Conservation (phyloP, 2,797 vertebrate species). For the Poeciliopsis presidionis region DNA sequence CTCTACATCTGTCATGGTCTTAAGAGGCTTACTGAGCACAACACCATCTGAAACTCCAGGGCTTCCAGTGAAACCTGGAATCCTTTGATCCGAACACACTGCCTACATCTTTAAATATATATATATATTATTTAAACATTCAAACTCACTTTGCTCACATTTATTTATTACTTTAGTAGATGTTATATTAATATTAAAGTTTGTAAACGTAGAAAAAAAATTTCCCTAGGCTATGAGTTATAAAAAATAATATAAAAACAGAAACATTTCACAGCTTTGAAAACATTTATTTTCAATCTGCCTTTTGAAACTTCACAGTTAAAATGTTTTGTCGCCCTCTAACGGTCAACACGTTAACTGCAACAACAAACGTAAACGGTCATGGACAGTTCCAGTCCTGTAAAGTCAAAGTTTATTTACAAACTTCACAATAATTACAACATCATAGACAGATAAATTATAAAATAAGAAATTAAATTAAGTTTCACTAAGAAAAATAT, state of each 20-base stretch:
- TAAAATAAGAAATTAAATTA: no score
- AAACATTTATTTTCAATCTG: neutral
- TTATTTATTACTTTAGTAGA: neutral
- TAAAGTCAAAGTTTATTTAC: no score
- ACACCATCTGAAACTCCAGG: slow-evolving; percentile 53
- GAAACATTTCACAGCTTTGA: neutral
- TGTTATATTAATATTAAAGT: neutral
- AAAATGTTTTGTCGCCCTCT: slow-evolving; percentile 23
- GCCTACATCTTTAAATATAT: neutral
- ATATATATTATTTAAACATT: neutral
- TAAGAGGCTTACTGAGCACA: slow-evolving; percentile 70
- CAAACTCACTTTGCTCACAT: neutral
- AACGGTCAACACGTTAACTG: slow-evolving; percentile 4
- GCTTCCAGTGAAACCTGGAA: slow-evolving; percentile 57
- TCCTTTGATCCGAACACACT: slow-evolving; percentile 33
- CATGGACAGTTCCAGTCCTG: no score
- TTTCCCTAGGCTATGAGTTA: neutral
- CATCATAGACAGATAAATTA: no score
- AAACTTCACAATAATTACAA: no score
- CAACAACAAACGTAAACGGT: neutral
- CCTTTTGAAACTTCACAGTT: neutral
- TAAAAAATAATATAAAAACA: neutral
- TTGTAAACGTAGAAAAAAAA: neutral
- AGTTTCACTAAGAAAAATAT: no score
- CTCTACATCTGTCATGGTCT: slow-evolving; percentile 62